Percentiles rank a stretch among this genome's conserved stretches.
Conservation (phyloP, 1,140 invertebrate species). For the Kradibia gibbosae region DNA sequence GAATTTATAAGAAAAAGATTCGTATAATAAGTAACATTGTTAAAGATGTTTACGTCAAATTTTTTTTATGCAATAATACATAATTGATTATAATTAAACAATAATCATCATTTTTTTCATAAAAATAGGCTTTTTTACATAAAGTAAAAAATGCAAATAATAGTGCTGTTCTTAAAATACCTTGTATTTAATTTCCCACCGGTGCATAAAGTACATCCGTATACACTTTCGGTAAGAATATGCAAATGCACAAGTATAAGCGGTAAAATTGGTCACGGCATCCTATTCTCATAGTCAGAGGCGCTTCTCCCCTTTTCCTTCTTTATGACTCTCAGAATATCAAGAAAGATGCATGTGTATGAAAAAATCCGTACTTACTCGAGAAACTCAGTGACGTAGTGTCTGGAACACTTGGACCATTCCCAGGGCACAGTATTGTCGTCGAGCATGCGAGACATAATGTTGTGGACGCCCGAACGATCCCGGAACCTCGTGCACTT, state of each 20-base stretch:
- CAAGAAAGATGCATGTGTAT: conserved; percentile 17
- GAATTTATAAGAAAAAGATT: too few relatives aligned
- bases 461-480: conserved; percentile 73
- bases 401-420: conserved; percentile 90
- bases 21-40: too few relatives aligned
- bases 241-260: conserved; percentile 7
- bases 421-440: conserved; percentile 90
- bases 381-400: conserved; percentile 89
- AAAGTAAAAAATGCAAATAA: neutral
- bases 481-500: conserved; percentile 78
- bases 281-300: conserved; percentile 23
- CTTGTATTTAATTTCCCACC: neutral
- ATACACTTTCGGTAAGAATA: neutral
- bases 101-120: neutral
- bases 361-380: conserved; percentile 79
- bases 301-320: neutral
- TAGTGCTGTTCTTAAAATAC: neutral
- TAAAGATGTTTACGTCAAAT: too few relatives aligned
- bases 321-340: conserved; percentile 21
- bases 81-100: neutral
- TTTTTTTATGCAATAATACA: too few relatives aligned
- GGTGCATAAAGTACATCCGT: conserved; percentile 4
- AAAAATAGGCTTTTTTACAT: neutral
- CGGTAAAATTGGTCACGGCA: conserved; percentile 27
- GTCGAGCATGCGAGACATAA: conserved; percentile 88